Conservation (phyloP, 2,113 vertebrate species). For the Carettochelys insculpta region DNA sequence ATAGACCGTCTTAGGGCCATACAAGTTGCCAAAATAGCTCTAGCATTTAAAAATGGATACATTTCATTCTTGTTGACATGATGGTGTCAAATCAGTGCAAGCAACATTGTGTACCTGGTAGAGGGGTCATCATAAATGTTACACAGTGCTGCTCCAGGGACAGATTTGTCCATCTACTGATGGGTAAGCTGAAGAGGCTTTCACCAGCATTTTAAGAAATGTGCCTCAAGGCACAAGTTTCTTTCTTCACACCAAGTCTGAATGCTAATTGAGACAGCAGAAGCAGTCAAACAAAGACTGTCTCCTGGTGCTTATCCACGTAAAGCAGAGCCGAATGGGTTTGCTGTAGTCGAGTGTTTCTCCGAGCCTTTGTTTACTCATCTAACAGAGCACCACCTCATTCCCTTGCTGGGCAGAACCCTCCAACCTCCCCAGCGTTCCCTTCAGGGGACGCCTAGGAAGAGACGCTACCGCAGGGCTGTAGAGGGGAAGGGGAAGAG, state of each 20-base stretch:
- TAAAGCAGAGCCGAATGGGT: not conserved
- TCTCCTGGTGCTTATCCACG: not conserved
- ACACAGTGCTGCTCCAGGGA: not conserved
- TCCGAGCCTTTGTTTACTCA: not conserved
- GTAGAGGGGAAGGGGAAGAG: not conserved
- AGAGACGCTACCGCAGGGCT: not conserved
- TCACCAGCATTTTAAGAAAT: not conserved
- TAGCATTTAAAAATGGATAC: not conserved
- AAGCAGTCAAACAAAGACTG: not conserved
- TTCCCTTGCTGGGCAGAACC: not conserved
- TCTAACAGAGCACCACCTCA: not conserved
- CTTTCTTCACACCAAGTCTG: not conserved
- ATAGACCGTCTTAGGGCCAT: rapidly evolving
- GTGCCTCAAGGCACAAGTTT: not conserved
- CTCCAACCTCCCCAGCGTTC: not conserved
- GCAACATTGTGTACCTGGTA: not conserved
- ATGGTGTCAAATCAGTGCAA: not conserved
- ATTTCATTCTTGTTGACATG: not conserved
- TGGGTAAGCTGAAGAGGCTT: not conserved
- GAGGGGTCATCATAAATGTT: not conserved
- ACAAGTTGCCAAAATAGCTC: not conserved
- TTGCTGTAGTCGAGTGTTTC: not conserved
- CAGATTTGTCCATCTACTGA: not conserved
- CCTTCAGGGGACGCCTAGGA: not conserved
- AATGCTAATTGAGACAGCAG: not conserved